Evolutionary conservation across 2,888 invertebrate species (phyloP), one percentile per base, ranked within the genome.

Genomic region (Aphidius colemani): DNA sequence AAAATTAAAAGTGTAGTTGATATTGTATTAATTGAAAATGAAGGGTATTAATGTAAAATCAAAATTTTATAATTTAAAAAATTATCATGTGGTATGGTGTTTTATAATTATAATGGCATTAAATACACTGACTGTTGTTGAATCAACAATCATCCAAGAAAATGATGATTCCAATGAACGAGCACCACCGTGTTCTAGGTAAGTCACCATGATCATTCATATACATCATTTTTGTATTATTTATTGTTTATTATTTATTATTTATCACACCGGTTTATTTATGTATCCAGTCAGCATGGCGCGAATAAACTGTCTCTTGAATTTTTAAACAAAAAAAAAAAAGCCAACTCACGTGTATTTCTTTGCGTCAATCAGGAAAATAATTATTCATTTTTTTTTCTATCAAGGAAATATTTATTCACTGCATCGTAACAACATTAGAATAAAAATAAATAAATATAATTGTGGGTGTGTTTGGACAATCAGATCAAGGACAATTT

Each of bases 141-240:
- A 56, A 46, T 48, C 64, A 39, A 55, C 59, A 46, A 43, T 9
- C 10, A 39, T 8, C 8, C 40, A 45, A 45, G 63, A 66, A 66
- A 68, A 64, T 49, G 55, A 5, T 18, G 48, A 9, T n/a, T 48
- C 63, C 44, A 64, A 66, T 66, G 65, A 64, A 64, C 72, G 66
- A 70, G 76, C 72, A 51, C 75, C 76, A 67, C 81, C 81, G 45
- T 81, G 81, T 59, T 57, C 70, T 60, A 81, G 81, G 81, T 81
- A 76, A 81, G 81, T 81, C n/a, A 39, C 10, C 9, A 50, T 30
- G 6, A 39, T 8, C 18, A 57, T 18, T 18, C 8, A 9, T 44
- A 4, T 6, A 39, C 7, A 5, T 7, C 9, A 3, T 6, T 10
- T 18, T 7, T 11, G 11, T 3, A 8, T 10, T 8, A 7, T 10